These are phyloP conservation scores for Aporophyla nigra DNA, from an alignment of 2,888 invertebrate genomes.

Conservation along the genomic window DNA sequence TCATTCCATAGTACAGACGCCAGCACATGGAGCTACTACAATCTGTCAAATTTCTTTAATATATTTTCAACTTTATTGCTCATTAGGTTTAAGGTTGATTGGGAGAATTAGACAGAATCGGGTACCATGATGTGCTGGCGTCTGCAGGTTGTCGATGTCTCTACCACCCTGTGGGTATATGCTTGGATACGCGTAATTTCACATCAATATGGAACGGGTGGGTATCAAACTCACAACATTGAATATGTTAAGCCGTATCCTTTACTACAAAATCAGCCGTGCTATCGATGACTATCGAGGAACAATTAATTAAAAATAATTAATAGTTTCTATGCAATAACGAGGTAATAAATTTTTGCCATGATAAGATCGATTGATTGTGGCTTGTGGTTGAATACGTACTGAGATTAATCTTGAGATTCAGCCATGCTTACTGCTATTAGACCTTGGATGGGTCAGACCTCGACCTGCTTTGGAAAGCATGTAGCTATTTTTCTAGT, in stretches of 20 bases:
- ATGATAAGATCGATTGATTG: conserved; percentile 29
- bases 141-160: no score
- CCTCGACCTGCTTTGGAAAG: neutral
- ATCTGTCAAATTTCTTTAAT: no score
- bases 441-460: neutral
- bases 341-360: conserved; percentile 21
- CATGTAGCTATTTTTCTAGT: neutral
- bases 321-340: conserved; percentile 38
- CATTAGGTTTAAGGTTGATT: no score
- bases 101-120: no score
- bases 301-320: conserved; percentile 46
- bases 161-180: no score
- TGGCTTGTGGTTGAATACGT: neutral
- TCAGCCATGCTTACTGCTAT: neutral
- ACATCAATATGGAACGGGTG: neutral
- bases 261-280: conserved; percentile 17
- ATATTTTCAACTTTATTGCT: no score
- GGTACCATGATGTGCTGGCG: no score
- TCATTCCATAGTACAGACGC: no score
- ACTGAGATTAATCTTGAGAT: neutral
- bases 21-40: no score
- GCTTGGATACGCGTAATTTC: no score
- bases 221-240: neutral
- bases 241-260: conserved; percentile 29
- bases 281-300: conserved; percentile 21